Conservation (phyloP, 2,888 invertebrate genomes). For the Euphydryas editha region DNA sequence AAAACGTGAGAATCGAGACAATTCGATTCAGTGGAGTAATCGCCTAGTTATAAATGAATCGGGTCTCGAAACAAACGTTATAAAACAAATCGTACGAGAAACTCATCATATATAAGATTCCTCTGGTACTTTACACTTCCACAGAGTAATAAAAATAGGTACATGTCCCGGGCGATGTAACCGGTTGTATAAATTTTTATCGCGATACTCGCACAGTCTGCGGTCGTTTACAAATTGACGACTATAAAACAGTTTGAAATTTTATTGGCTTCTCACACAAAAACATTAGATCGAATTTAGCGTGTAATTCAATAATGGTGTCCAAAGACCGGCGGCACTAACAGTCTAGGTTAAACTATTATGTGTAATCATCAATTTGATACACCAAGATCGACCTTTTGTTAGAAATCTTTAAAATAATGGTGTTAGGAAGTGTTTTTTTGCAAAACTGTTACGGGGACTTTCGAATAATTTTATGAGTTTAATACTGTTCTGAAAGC, state of each 20-base stretch:
- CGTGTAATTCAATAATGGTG: constrained; percentile 77
- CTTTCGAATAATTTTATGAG: constrained; percentile 51
- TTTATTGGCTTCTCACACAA: constrained; percentile 60
- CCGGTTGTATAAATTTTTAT: constrained; percentile 48
- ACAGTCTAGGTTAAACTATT: constrained; percentile 64
- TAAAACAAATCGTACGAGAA: constrained; percentile 71
- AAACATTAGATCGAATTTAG: constrained; percentile 67
- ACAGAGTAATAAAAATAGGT: constrained; percentile 50
- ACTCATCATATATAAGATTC: constrained; percentile 53
- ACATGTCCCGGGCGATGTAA: constrained; percentile 44
- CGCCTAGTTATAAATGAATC: constrained; percentile 75
- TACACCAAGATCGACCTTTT: constrained; percentile 67
- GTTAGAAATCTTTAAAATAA: constrained; percentile 53
- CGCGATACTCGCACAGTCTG: constrained; percentile 52
- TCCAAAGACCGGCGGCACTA: constrained; percentile 78
- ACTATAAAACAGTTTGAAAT: constrained; percentile 63
- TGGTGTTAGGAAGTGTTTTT: constrained; percentile 52
- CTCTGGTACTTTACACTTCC: constrained; percentile 45
- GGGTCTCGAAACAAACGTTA: constrained; percentile 62
- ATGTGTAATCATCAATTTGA: constrained; percentile 74
- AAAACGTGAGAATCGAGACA: constrained; percentile 78
- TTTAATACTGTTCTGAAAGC: constrained; percentile 28
- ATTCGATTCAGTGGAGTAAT: constrained; percentile 65
- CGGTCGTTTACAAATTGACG: constrained; percentile 60
- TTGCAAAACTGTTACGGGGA: constrained; percentile 50